These are phyloP conservation scores for Drosophila sturtevanti DNA, from an alignment of 1,140 invertebrate species.

Conservation along the genomic window DNA sequence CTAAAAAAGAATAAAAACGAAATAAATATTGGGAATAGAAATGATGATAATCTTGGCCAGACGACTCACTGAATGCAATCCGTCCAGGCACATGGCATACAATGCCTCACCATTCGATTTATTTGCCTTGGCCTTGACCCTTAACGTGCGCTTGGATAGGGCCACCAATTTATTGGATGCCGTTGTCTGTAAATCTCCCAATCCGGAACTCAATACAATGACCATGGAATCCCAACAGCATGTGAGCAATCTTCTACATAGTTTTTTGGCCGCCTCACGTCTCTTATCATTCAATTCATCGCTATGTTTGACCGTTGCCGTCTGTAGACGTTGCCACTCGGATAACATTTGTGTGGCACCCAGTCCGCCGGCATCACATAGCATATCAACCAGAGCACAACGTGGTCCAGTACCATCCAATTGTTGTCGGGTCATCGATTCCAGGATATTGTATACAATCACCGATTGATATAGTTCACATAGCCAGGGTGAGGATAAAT, in stretches of 20 bases:
- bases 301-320: constrained; percentile 87
- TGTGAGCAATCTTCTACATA: constrained; percentile 88
- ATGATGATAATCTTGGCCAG: too few species aligned
- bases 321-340: constrained; percentile 92
- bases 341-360: constrained; percentile 91
- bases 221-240: constrained; percentile 96
- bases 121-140: constrained; percentile 84
- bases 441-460: constrained; percentile 89
- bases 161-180: constrained; percentile 84
- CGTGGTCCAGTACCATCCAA: constrained; percentile 57
- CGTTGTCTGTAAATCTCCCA: constrained; percentile 86
- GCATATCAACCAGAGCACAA: constrained; percentile 78
- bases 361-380: constrained; percentile 91
- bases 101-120: constrained; percentile 87
- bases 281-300: constrained; percentile 84
- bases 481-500: constrained; percentile 95
- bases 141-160: constrained; percentile 84
- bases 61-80: constrained; percentile 90
- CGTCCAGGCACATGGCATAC: constrained; percentile 93
- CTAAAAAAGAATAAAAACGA: constrained; percentile 72
- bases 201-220: constrained; percentile 91
- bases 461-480: constrained; percentile 95
- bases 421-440: constrained; percentile 77
- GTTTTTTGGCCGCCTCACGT: constrained; percentile 87
- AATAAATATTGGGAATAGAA: not conserved